A percentile compares a stretch with the other conserved stretches of the same genome.
Evolutionary conservation across 2,888 invertebrate species (phyloP).

Genomic region (Malachius bipustulatus): DNA sequence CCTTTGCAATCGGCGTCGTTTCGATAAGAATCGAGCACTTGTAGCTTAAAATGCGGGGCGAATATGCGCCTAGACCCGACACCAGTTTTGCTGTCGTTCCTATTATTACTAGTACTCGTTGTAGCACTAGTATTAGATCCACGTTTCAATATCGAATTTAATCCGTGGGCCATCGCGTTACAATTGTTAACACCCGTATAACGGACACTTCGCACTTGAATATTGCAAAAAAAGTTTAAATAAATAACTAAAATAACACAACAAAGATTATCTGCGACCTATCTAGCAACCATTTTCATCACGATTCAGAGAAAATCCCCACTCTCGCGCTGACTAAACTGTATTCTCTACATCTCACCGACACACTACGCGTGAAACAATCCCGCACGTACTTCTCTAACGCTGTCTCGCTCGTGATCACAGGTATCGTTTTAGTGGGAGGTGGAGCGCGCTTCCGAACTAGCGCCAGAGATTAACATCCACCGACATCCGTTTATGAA

Average conservation of each 20-base stretch:
- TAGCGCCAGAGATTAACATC: no score
- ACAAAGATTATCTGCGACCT: slow-evolving; percentile 39
- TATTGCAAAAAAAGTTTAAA: slow-evolving; percentile 24
- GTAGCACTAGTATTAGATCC: slow-evolving; percentile 34
- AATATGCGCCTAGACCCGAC: slow-evolving; percentile 81
- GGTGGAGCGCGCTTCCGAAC: no score
- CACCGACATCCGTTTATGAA: slow-evolving; percentile 61
- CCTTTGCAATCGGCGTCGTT: slow-evolving; percentile 79
- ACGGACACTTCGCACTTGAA: slow-evolving; percentile 12
- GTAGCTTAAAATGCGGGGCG: slow-evolving; percentile 78
- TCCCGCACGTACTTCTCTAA: slow-evolving; percentile 33
- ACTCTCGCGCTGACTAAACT: slow-evolving; percentile 41
- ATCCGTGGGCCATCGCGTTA: slow-evolving; percentile 46
- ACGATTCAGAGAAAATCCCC: slow-evolving; percentile 40
- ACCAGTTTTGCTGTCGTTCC: slow-evolving; percentile 33
- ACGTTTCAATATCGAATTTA: slow-evolving; percentile 42
- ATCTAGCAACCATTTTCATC: slow-evolving; percentile 43
- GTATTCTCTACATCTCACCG: slow-evolving; percentile 57
- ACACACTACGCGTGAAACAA: no score
- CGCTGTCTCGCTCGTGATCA: no score
- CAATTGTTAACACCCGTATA: slow-evolving; percentile 15
- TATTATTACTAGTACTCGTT: slow-evolving; percentile 43
- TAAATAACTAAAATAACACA: slow-evolving; percentile 31
- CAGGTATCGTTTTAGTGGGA: no score
- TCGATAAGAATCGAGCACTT: slow-evolving; percentile 78